Conservation (phyloP, 2,113 vertebrate genomes). For the Chloroceryle aenea region DNA sequence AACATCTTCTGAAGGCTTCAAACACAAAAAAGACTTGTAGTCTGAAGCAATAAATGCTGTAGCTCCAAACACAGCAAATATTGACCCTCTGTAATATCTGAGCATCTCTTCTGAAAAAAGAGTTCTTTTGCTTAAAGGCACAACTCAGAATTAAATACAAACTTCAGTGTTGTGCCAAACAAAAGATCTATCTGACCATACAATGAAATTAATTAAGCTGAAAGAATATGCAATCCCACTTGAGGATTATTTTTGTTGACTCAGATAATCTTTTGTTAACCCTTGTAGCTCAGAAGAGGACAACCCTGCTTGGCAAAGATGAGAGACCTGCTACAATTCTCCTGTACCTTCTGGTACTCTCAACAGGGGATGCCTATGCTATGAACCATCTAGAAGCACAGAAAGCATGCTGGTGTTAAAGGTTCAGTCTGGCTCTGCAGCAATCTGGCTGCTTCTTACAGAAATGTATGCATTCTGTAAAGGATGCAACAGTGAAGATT, state of each 20-base stretch:
- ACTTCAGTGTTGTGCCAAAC: background rate
- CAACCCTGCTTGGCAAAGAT: background rate
- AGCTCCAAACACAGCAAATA: background rate
- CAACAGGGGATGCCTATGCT: background rate
- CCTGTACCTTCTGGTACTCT: background rate
- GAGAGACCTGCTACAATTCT: background rate
- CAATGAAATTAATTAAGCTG: background rate
- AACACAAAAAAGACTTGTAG: background rate
- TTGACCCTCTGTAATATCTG: background rate
- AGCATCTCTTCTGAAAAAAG: background rate
- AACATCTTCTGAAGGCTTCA: background rate
- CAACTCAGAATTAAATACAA: background rate
- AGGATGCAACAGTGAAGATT: background rate
- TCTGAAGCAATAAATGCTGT: background rate
- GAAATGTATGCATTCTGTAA: background rate
- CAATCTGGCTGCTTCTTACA: background rate
- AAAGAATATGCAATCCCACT: background rate
- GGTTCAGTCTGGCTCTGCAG: background rate
- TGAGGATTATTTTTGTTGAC: background rate
- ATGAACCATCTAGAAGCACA: background rate
- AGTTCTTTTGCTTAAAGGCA: background rate
- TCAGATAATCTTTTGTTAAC: accelerated
- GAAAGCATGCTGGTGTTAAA: background rate
- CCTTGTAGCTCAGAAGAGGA: background rate
- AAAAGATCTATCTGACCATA: background rate